Evolutionary conservation across 2,888 invertebrate genomes (phyloP), one percentile per base, ranked within the genome.

Genomic region (Tyria jacobaeae): DNA sequence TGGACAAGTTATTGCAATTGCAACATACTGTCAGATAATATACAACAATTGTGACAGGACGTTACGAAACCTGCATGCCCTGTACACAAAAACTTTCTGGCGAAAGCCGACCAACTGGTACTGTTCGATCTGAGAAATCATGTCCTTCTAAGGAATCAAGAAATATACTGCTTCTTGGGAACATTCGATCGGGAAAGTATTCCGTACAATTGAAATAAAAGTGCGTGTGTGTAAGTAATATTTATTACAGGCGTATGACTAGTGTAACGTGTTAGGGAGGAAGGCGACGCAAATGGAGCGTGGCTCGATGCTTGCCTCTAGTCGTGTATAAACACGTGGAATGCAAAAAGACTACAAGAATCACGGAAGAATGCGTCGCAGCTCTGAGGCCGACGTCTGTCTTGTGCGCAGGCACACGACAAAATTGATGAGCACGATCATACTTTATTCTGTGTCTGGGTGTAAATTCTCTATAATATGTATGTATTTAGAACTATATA

Each of bases 101-200:
- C 88, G 85, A 91, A 91, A 90, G 88, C 86, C 73, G 83, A 79
- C 78, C 71, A 82, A 91, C 92, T 84, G 89, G 93, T 91, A 83
- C 83, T 85, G 85, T 81, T 88, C 86, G 89, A 90, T 85, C 84
- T 86, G 90, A 87, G 87, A 89, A 90, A 90, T 86, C 89, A 73
- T 63, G 75, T 76, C 89, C 91, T 85, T 92, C 73, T 90, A 83
- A 72, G 89, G 90, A 80, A 81, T 75, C 78, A 71, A 81, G 80
- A 82, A 65, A 80, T 65, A 76, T 72, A 78, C 72, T 70, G 66
- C 70, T 79, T 80, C 76, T 79, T 73, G 78, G 76, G 84, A 82
- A 83, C 71, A 73, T 67, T 77, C 71, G 69, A 67, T 56, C 70
- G 78, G 78, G 82, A 85, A 85, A 85, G 84, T 81, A 75, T 74